phyloP scores from a whole-genome alignment of 2,797 vertebrate genomes.

The Morus bassanus region DNA sequence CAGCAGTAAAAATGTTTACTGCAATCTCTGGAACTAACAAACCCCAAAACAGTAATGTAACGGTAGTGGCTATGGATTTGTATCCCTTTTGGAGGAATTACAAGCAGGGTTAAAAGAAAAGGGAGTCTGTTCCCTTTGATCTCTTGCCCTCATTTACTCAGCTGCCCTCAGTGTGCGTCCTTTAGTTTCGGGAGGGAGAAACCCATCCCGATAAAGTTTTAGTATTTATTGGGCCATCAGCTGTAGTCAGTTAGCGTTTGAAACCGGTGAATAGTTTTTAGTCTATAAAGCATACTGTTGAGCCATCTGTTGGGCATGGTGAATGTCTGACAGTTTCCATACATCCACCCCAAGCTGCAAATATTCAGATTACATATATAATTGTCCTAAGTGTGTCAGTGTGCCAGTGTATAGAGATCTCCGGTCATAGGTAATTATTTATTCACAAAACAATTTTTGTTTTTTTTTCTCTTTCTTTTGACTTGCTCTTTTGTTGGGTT shows the following conservation, averaged over 20 bases:
- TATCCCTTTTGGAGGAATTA: not conserved
- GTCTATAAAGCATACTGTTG: not conserved
- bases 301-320: not conserved
- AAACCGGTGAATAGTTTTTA: not conserved
- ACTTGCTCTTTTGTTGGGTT: not conserved
- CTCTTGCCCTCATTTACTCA: not conserved
- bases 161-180: not conserved
- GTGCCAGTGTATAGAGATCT: not conserved
- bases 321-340: not conserved
- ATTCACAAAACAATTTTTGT: not conserved
- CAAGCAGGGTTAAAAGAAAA: not conserved
- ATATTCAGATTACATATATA: not conserved
- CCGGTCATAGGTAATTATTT: not conserved
- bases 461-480: not conserved
- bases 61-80: not conserved
- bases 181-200: not conserved
- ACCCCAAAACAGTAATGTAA: not conserved
- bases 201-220: slow-evolving; percentile 5
- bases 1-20: not conserved
- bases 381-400: not conserved
- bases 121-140: slow-evolving; percentile 66
- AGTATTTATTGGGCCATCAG: not conserved
- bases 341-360: not conserved
- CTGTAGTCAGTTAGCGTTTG: not conserved
- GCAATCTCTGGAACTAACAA: not conserved